Evolutionary conservation across 2,888 invertebrate genomes (phyloP), one percentile per base, ranked within the genome.

Genomic region (Euproctis similis): DNA sequence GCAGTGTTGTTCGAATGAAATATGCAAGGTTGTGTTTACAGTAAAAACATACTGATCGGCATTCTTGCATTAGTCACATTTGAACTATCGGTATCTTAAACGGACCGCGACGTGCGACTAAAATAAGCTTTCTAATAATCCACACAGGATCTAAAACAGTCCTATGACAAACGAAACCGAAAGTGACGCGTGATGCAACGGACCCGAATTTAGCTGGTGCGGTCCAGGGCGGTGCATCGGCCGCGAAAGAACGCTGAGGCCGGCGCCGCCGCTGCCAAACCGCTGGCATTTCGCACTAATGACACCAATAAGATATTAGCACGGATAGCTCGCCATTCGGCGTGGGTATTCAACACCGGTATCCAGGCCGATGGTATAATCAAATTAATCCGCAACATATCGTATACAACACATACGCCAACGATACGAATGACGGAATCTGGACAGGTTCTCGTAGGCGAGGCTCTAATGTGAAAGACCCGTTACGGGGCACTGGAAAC

Each of bases 291-390:
- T 84, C 69, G 80, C 78, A 65, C 81, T 76, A 80, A 80, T 80
- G 82, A 81, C 82, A 81, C 80, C 69, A 80, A 81, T 81, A 77
- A 81, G 81, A 82, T 80, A 82, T 81, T 77, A 76, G 74, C 73
- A 68, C 71, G 69, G 74, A 78, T 77, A 75, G 69, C 58, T 57
- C 55, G 57, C 56, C 59, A 59, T 51, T 53, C 59, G 61, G 53
- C 60, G 62, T 57, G 62, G 63, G 55, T 46, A 59, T 62, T 53
- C 57, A 36, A 53, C 56, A 53, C 53, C 53, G 61, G 67, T 72
- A 76, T 76, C 71, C 67, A 59, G 69, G 68, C 47, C 73, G 58
- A 65, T 57, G 49, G 63, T 64, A 62, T 58, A 60, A 66, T 67
- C 65, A 46, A 61, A 69, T 71, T 64, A 68, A 67, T 60, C 51